Percentiles rank a stretch among this genome's conserved stretches.
Conservation (phyloP, 1,140 invertebrate genomes). For the Drosophila erecta region DNA sequence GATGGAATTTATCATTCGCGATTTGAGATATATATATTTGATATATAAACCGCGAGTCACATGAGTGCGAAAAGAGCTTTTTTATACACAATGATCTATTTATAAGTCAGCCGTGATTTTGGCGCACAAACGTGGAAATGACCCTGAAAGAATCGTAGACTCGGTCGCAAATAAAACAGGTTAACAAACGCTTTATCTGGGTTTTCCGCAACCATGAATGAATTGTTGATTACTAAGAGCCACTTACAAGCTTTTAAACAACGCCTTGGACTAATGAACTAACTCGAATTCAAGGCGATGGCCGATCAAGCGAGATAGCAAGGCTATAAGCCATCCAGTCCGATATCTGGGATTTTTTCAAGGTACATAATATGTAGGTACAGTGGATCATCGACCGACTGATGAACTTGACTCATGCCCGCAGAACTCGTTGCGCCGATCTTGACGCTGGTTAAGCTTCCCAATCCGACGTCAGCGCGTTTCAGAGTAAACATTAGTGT, state of each 20-base stretch:
- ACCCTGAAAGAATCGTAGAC: constrained; percentile 28
- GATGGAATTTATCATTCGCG: constrained; percentile 43
- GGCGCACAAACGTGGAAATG: constrained; percentile 52
- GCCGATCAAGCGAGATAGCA: constrained; percentile 32
- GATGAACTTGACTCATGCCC: constrained; percentile 48
- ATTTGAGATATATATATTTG: constrained; percentile 14
- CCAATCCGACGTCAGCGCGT: constrained; percentile 20
- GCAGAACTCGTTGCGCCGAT: constrained; percentile 10
- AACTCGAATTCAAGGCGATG: constrained; percentile 29
- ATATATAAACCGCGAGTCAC: constrained; percentile 26
- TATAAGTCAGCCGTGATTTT: constrained; percentile 49
- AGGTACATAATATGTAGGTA: neutral
- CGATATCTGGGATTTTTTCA: constrained; percentile 12
- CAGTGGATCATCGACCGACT: constrained; percentile 33
- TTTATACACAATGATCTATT: constrained; percentile 54
- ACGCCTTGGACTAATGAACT: constrained; percentile 1
- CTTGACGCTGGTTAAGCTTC: constrained; percentile 19
- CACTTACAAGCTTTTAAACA: constrained; percentile 5
- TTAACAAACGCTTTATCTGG: constrained; percentile 13
- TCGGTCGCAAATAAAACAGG: constrained; percentile 9
- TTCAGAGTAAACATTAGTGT: constrained; percentile 34
- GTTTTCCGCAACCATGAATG: constrained; percentile 9
- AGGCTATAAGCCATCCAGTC: constrained; percentile 54
- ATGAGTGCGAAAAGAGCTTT: constrained; percentile 60
- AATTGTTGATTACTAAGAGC: constrained; percentile 3